Evolutionary conservation across 2,888 invertebrate species (phyloP), one percentile per base, ranked within the genome.

Genomic region (Sinotaia quadrata): DNA sequence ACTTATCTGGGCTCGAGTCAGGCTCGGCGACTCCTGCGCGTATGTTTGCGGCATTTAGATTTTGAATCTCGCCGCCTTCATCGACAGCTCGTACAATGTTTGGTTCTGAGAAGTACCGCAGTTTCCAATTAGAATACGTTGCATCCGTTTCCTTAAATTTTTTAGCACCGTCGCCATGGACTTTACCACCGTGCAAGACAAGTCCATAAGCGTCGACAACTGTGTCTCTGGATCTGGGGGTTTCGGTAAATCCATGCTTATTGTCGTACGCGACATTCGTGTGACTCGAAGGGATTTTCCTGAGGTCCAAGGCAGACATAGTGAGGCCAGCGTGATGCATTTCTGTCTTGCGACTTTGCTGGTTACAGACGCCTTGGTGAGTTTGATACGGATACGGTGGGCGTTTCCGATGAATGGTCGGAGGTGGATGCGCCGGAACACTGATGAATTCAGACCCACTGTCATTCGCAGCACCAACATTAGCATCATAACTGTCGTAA

Each of bases 61-160:
- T 4, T 52, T 52, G 27, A 2, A 5, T 2, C 54, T 29, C 3
- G 12, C 51, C 21, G 12, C 24, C 54, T 18, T 54, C 54, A 8
- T 54, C 27, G 4, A 0, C 54, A 21, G 31, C 34, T 12, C 15
- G n/a, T 41, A 7, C 10, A 1, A 41, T 21, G 41, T 54, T 27
- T 8, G 54, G 65, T 0, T 54, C 31, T n/a, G 65, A 56, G 33
- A 56, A 65, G 27, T 65, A 65, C 1, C 37, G 29, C 12, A 65
- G 54, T n/a, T 65, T 65, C 41, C 54, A 65, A 56, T 65, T 65
- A n/a, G 65, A 65, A 47, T 65, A 65, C 1, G 65, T 7, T 12
- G 8, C n/a, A n/a, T 36, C 24, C 5, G 29, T 31, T 10, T 21
- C 29, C 21, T 47, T 15, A 47, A 12, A 34, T 10, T 49, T 24